Evolutionary conservation across 2,888 invertebrate species (phyloP), one percentile per base, ranked within the genome.

Genomic region (Aspidapion aeneum): DNA sequence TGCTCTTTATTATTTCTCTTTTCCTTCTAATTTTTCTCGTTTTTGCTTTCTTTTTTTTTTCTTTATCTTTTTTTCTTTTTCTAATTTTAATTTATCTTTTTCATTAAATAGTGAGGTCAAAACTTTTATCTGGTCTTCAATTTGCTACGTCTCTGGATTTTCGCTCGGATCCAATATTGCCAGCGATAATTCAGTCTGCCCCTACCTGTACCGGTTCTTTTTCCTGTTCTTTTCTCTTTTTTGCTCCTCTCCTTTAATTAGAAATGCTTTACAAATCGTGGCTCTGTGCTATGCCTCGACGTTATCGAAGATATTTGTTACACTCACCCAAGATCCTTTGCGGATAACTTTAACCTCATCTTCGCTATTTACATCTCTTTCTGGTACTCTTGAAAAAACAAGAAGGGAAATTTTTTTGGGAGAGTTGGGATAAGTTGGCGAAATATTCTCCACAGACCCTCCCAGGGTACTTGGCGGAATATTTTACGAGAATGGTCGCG

Each of bases 401-500:
- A 35, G 12, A 12, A 35, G 35, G 3, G 12, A 35, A 35, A 12
- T 35, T 35, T 7, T 12, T 35, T 7, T 35, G 12, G 35, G 35
- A 35, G 3, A 35, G 12, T 7, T 35, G 12, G 35, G 35, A 35
- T 35, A 35, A 35, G 35, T 35, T 35, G 3, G 35, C 35, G 12
- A 35, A 35, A 35, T 35, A 35, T 35, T 7, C 12, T 35, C 35
- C 5, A 12, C 3, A 35, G 35, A 35, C 35, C 35, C 3, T 35
- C 35, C 35, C 35, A 35, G 19, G 56, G 19, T 56, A 52, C 18
- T 65, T 73, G 69, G 72, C 67, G 70, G 72, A 71, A 74, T 74
- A 74, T 76, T 75, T 75, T 74, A 74, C 71, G 66, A 69, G 69
- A 74, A 74, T 70, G 71, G 72, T 72, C 72, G 70, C 72, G 58